These are phyloP conservation scores for Lepetodrilus schrolli DNA, from an alignment of 2,888 invertebrate species.

Conservation along the genomic window DNA sequence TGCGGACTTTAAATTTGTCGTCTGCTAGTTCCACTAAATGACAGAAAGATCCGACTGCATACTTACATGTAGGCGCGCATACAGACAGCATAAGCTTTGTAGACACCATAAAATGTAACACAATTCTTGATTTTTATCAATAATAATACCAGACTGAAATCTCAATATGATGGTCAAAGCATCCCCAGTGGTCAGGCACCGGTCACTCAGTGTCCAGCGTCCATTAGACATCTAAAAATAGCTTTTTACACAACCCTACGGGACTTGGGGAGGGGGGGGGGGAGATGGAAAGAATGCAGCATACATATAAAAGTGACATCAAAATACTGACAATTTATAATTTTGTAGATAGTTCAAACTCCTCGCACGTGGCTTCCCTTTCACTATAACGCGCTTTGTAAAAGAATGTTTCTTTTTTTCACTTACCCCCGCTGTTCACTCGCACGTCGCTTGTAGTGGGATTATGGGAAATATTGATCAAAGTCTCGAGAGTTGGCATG, in stretches of 20 bases:
- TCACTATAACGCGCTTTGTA: neutral
- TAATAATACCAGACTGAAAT: no score
- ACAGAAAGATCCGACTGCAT: no score
- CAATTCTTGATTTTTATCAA: no score
- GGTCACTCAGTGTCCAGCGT: constrained; percentile 14
- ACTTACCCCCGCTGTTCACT: constrained; percentile 23
- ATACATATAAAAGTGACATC: neutral
- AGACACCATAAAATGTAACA: no score
- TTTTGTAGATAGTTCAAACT: neutral
- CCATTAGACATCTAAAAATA: constrained; percentile 21
- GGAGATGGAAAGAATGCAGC: neutral
- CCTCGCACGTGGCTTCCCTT: neutral
- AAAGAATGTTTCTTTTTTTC: no score
- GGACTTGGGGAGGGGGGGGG: neutral
- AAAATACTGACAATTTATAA: neutral
- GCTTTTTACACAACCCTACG: constrained; percentile 11
- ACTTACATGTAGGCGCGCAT: no score
- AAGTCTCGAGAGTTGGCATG: constrained; percentile 5
- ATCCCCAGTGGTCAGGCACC: neutral
- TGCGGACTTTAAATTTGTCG: neutral
- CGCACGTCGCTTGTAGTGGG: neutral
- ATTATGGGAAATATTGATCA: constrained; percentile 26
- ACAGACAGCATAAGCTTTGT: no score
- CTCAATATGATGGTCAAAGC: no score
- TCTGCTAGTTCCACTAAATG: no score